Conservation (phyloP, 2,797 vertebrate genomes). For the Potorous gilbertii region DNA sequence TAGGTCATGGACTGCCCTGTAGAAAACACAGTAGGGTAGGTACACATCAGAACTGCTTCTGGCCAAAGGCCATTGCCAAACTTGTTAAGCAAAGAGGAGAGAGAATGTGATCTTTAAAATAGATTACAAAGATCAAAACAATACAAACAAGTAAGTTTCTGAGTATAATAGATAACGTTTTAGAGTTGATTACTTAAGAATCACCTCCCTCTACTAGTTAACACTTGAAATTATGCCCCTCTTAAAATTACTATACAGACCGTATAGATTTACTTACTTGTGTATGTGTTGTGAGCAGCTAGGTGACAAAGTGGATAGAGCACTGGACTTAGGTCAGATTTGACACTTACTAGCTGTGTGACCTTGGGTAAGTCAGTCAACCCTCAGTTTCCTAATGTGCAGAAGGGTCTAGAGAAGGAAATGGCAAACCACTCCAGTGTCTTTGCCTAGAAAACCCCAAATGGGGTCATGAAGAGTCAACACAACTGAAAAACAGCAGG, state of each 20-base stretch:
- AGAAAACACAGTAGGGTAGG: constrained; percentile 13
- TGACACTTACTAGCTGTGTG: not conserved
- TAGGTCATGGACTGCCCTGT: not conserved
- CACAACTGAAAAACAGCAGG: not conserved
- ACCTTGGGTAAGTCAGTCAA: not conserved
- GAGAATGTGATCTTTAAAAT: constrained; percentile 18
- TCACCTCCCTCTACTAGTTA: not conserved
- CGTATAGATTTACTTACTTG: not conserved
- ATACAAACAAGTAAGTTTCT: not conserved
- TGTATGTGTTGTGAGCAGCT: not conserved
- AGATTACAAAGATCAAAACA: constrained; percentile 17
- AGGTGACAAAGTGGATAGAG: not conserved
- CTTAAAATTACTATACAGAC: not conserved
- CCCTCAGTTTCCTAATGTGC: not conserved
- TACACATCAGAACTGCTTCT: constrained; percentile 11
- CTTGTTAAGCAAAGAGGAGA: constrained; percentile 33
- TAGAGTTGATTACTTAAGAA: constrained; percentile 34
- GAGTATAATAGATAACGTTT: constrained; percentile 32
- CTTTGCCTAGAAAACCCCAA: not conserved
- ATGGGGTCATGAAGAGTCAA: not conserved
- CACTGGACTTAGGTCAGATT: not conserved
- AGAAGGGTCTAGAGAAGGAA: not conserved
- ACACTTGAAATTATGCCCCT: not conserved
- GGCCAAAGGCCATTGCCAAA: constrained; percentile 23
- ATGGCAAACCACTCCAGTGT: not conserved